Evolutionary conservation across 2,888 invertebrate species (phyloP).

Genomic region (Hyalella azteca): DNA sequence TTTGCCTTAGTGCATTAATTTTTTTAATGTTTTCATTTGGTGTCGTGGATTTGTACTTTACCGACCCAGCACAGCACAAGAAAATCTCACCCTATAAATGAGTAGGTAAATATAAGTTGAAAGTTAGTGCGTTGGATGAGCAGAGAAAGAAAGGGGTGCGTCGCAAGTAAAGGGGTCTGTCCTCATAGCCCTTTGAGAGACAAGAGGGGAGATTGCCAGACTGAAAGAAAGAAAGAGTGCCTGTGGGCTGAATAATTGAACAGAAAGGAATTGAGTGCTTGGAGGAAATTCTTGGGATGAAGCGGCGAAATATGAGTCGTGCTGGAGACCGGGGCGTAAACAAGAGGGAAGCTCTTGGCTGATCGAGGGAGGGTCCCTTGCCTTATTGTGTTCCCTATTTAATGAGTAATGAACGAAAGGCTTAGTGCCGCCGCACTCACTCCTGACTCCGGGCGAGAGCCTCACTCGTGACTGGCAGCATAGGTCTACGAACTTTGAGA

Average conservation of each 20-base stretch:
- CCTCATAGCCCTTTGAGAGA: neutral
- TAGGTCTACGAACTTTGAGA: no score
- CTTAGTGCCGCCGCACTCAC: neutral
- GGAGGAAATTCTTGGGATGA: slow-evolving; percentile 31
- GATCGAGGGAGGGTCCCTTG: neutral
- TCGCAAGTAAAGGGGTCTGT: neutral
- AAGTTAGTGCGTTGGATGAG: neutral
- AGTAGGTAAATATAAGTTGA: neutral
- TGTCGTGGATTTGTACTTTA: no score
- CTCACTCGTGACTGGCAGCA: no score
- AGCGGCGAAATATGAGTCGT: slow-evolving; percentile 32
- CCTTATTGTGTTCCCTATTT: slow-evolving; percentile 23
- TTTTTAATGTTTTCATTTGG: no score
- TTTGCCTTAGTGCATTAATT: no score
- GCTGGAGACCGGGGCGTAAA: slow-evolving; percentile 25
- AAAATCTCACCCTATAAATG: neutral
- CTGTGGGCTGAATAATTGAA: slow-evolving; percentile 12
- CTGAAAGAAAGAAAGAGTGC: slow-evolving; percentile 13
- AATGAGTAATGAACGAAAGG: slow-evolving; percentile 21
- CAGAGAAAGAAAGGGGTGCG: neutral
- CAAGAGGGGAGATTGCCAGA: slow-evolving; percentile 5
- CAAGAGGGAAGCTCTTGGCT: slow-evolving; percentile 17
- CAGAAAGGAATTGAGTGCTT: slow-evolving; percentile 25
- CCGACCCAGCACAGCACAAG: no score
- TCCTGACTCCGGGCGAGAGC: neutral